These are phyloP conservation scores for Drosophila mauritiana DNA, from an alignment of 1,140 invertebrate species.

Conservation along the genomic window DNA sequence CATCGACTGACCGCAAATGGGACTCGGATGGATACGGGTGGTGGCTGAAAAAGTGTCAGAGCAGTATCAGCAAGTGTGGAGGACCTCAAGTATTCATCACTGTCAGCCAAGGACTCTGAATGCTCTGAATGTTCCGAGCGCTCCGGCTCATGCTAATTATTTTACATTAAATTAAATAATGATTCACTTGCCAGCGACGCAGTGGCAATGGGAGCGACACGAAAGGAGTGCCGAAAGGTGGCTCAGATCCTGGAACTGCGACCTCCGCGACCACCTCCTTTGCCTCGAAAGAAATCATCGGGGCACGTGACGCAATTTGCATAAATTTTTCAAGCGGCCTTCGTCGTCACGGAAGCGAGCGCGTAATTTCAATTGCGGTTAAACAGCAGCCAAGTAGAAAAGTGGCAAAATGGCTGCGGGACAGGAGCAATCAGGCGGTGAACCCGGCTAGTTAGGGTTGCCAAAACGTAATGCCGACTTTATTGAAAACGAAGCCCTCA, in stretches of 20 bases:
- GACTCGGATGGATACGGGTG: conserved; percentile 20
- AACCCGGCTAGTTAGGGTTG: conserved; percentile 44
- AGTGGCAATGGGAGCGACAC: conserved; percentile 3
- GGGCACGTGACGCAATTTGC: conserved; percentile 84
- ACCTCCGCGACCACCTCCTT: background rate
- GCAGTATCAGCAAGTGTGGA: conserved; percentile 27
- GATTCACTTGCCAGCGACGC: conserved; percentile 70
- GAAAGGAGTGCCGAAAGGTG: conserved; percentile 61
- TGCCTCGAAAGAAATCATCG: conserved; percentile 76
- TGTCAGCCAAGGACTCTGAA: conserved; percentile 46
- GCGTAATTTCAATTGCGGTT: conserved; percentile 83
- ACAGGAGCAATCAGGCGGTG: conserved; percentile 20
- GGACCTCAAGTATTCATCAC: conserved; percentile 62
- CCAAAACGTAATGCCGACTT: conserved; percentile 58
- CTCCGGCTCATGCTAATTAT: conserved; percentile 75
- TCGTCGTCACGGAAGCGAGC: conserved; percentile 69
- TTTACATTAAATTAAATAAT: conserved; percentile 85
- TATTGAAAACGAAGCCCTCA: conserved; percentile 70
- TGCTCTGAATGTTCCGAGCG: background rate
- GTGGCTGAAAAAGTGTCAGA: conserved; percentile 17
- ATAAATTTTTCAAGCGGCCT: conserved; percentile 72
- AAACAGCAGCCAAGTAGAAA: conserved; percentile 81
- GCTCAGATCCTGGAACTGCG: conserved; percentile 2
- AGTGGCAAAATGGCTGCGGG: conserved; percentile 62
- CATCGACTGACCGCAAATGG: conserved; percentile 77